A percentile compares a stretch with the other conserved stretches of the same genome.
These are phyloP conservation scores for Xanthostigma xanthostigma DNA, from an alignment of 2,888 invertebrate genomes.

Conservation along the genomic window DNA sequence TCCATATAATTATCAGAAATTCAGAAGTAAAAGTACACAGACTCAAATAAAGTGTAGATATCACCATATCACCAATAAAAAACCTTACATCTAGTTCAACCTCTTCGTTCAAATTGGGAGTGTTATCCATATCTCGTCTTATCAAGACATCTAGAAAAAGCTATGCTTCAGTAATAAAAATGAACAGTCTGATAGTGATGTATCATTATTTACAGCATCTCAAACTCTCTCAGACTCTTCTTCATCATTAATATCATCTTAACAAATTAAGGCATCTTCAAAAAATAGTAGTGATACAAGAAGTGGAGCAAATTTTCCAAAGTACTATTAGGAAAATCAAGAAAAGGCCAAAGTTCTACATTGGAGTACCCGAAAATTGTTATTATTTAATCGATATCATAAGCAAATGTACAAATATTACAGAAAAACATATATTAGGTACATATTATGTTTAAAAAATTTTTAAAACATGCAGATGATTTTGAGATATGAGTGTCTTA, in stretches of 20 bases:
- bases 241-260: too few relatives aligned
- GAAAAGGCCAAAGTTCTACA: not conserved
- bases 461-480: slow-evolving; percentile 4
- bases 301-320: not conserved
- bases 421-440: not conserved
- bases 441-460: slow-evolving; percentile 1
- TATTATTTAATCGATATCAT: not conserved
- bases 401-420: not conserved
- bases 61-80: too few relatives aligned
- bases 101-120: too few relatives aligned
- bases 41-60: too few relatives aligned
- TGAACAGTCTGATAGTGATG: not conserved
- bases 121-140: too few relatives aligned
- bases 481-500: slow-evolving; percentile 2
- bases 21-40: too few relatives aligned
- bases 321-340: not conserved
- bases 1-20: too few relatives aligned
- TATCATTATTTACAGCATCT: not conserved
- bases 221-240: not conserved
- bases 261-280: too few relatives aligned
- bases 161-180: too few relatives aligned
- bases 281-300: not conserved
- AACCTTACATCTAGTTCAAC: too few relatives aligned
- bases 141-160: too few relatives aligned
- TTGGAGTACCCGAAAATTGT: not conserved